Base-by-base conservation (phyloP, 2,113 vertebrate species). In the Brachyhypopomus gauderio region DNA sequence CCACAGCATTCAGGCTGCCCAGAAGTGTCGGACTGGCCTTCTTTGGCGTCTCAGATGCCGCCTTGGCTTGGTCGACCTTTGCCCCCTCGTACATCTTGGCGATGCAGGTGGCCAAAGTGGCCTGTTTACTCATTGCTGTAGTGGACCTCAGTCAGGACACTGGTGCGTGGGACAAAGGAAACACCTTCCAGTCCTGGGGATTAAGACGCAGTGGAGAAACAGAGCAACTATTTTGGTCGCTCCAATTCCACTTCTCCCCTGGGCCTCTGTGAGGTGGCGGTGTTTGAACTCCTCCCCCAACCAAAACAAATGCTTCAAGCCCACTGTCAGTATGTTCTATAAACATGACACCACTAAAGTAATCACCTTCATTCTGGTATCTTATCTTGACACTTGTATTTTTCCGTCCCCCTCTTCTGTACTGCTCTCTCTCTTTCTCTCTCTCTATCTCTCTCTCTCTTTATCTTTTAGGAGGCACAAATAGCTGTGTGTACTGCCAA, bases 21-120 rank as follows among this genome's bases (percentile, higher is more conserved):
- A 77, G 83, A 66, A 90, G 88, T 0, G 82, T 19, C 34, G 87
- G 84, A 58, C 67, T 85, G 0, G 86, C 79, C 73, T 88, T 93
- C 25, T 86, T 78, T 7, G 73, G 72, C 22, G 75, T 45, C 78
- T 89, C 84, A 16, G 72, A 23, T 8, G 76, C 34, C 19, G 23
- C 82, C 84, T 89, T 88, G 36, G 83, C 62, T 11, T 87, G 41
- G 71, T 86, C 77, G 88, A 90, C 83, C 80, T 83, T 89, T 77
- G 83, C 84, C 12, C 89, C 86, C 0, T 82, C 92, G 8, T 95
- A 96, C 95, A 96, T 96, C 83, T 81, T 90, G 83, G 87, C 78
- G 72, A 89, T 86, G 84, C 88, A 92, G 71, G 80, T 85, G 66
- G 83, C 74, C 76, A 87, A 73, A 34, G 78, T 85, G 27, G 72